Evolutionary conservation across 2,113 vertebrate species (phyloP), one percentile per base, ranked within the genome.

Genomic region (Melanerpes aurifrons): DNA sequence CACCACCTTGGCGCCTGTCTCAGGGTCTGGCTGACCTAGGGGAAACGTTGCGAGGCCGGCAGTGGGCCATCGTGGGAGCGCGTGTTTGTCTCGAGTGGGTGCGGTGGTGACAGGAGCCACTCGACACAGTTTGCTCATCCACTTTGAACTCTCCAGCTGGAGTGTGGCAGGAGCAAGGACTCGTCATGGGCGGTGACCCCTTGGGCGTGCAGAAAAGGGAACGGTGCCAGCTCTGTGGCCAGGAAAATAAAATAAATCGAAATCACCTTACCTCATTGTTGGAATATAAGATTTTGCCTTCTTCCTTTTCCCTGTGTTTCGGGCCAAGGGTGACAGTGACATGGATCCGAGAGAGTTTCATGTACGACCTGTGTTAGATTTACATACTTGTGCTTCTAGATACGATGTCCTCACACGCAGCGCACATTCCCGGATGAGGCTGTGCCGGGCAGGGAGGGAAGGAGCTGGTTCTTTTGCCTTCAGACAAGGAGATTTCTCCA

Each of bases 321-420:
- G 4, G 9, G 1, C 9, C 70, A 63, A 18, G 10, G 63, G 31
- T 21, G 43, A 31, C 43, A 70, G 32, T 24, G 43, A 31, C 43
- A 16, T 5, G 25, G 26, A 57, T 64, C 12, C 3, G 26, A 59
- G 35, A 50, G 7, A 9, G 40, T 32, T 69, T 50, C 5, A 8
- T 47, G 48, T n/a, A 29, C 2, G 2, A 3, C 19, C 4, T 19
- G 4, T 24, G 15, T 17, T 18, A 6, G 37, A 25, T 28, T 50
- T 57, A 9, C 50, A 53, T 8, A 25, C 10, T 5, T 4, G 37
- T 18, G 15, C 6, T 85, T 37, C 45, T 19, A 19, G 19, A 25
- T 26, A 1, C 2, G 59, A 7, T 40, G 31, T 48, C 29, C 40
- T 61, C 68, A 15, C 12, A 2, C 1, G 1, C 6, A 72, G 20